phyloP scores from a whole-genome alignment of 2,113 vertebrate species.

The Rhipidura dahli region DNA sequence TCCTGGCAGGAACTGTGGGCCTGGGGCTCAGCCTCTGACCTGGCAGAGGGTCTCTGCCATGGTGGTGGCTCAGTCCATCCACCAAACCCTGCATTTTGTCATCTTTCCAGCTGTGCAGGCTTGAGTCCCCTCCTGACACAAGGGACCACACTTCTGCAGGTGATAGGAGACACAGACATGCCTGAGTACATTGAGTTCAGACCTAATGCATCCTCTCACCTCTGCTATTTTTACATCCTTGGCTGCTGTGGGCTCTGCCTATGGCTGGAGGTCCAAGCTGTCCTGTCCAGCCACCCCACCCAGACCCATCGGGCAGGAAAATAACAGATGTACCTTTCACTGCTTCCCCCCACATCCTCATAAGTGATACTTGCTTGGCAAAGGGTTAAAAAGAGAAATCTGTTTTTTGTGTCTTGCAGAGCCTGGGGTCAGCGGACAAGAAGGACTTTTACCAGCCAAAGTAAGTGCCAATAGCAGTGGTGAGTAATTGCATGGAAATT shows the following conservation, averaged over 20 bases:
- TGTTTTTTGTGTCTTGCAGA: constrained; percentile 73
- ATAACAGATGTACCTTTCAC: background rate
- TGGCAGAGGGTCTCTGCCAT: background rate
- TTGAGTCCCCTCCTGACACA: background rate
- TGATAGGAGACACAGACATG: background rate
- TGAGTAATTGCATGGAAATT: constrained; percentile 52
- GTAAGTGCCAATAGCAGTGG: constrained; percentile 68
- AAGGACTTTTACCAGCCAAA: constrained; percentile 81
- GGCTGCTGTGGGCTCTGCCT: background rate
- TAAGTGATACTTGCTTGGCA: background rate
- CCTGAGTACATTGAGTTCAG: background rate
- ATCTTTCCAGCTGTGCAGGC: background rate
- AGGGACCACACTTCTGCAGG: background rate
- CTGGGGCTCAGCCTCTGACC: background rate
- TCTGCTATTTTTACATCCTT: background rate
- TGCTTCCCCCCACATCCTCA: background rate
- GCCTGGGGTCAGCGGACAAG: constrained; percentile 83
- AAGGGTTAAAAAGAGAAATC: background rate
- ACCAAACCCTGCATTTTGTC: background rate
- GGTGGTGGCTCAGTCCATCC: background rate
- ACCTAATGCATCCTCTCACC: background rate
- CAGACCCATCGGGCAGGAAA: rapidly evolving
- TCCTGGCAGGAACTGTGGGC: background rate
- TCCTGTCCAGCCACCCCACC: background rate
- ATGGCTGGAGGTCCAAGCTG: background rate